These are phyloP conservation scores for Dolomedes plantarius DNA, from an alignment of 2,888 invertebrate genomes.

Conservation along the genomic window DNA sequence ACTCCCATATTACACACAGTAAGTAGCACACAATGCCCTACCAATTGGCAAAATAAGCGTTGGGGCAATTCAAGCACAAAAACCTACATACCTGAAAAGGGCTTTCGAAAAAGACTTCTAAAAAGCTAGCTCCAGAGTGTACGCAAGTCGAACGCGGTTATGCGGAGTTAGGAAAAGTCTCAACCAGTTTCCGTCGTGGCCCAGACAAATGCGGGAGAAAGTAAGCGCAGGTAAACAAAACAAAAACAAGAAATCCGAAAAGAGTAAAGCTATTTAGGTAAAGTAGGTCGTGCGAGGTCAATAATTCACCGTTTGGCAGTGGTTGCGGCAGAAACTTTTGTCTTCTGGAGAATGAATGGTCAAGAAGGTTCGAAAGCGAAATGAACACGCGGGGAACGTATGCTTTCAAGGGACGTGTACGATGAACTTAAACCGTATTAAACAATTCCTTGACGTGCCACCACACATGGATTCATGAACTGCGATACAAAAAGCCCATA, in stretches of 20 bases:
- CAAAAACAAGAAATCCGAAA: conserved; percentile 20
- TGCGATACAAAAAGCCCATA: too few relatives aligned
- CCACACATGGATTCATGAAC: too few relatives aligned
- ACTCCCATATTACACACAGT: background rate
- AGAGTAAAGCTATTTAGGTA: conserved; percentile 55
- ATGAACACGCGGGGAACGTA: too few relatives aligned
- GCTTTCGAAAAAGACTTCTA: conserved; percentile 14
- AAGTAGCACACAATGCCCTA: background rate
- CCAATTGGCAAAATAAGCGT: background rate
- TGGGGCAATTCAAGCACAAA: conserved; percentile 36
- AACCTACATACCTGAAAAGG: conserved; percentile 68
- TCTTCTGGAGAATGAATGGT: background rate
- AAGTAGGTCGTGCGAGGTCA: conserved; percentile 66
- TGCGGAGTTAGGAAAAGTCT: background rate
- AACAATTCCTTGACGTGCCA: too few relatives aligned
- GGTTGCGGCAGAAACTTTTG: background rate
- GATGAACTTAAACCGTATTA: too few relatives aligned
- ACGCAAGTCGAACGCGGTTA: background rate
- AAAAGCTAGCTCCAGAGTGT: background rate
- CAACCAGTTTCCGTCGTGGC: conserved; percentile 8
- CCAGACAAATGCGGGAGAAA: conserved; percentile 62
- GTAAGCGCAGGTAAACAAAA: conserved; percentile 35
- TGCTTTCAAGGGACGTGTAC: too few relatives aligned
- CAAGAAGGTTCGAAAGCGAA: background rate
- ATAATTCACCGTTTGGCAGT: conserved; percentile 62